Base-by-base conservation (phyloP, 1,140 invertebrate species). In the Nasonia giraulti region DNA sequence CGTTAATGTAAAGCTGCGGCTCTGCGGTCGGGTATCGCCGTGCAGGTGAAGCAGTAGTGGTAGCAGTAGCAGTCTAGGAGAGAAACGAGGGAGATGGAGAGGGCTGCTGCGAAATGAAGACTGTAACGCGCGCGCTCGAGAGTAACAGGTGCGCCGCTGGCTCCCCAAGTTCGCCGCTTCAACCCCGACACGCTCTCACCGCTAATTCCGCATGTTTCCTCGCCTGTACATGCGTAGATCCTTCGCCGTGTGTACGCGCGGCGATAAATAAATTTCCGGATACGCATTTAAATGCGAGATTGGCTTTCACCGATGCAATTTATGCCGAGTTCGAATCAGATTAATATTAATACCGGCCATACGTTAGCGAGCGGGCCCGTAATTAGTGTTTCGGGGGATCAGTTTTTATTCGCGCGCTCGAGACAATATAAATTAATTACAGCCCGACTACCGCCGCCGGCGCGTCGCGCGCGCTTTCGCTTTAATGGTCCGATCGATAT, bases 91-190 rank as follows among this genome's bases (percentile, higher is more conserved):
- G 55, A 62, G 55, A 62, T 62, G 55, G 20, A 62, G 55, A 62
- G 55, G 55, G 55, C 55, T 62, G 68, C 44, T 31, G 69, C 82
- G 68, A 62, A 66, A 83, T 71, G 80, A 66, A 71, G 69, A 71
- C 69, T 71, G 69, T 20, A 62, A 62, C 20, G 55, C 31, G 27
- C 20, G 68, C 68, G 0, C 69, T n/a, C 10, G 40, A 44, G 87
- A 87, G 90, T 91, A 91, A 91, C 89, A 90, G 90, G 89, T 91
- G 89, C 87, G 87, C 68, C 23, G n/a, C 68, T 74, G 33, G 33
- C 33, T 33, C 33, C n/a, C 82, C 50, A 31, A 62, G 23, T 74
- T 83, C n/a, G 31, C 1, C 55, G 47, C 33, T 73, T 10, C 14
- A 11, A 33, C 17, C 40, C 33, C 37, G 69, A 31, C 31, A 71